phyloP scores from a whole-genome alignment of 2,797 vertebrate genomes.

The Numenius phaeopus region DNA sequence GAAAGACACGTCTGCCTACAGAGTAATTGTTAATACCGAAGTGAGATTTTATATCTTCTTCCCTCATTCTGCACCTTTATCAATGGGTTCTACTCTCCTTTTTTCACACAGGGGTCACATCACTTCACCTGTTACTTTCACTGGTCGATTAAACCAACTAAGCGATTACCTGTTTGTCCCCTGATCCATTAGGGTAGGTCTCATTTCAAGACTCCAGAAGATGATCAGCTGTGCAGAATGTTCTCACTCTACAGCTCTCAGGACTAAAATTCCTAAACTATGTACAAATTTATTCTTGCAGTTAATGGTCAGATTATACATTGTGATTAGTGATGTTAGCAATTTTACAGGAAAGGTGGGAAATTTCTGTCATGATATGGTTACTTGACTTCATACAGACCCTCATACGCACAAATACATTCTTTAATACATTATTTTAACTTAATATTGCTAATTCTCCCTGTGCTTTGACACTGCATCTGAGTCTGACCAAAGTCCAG shows the following conservation, averaged over 20 bases:
- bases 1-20: conserved; percentile 16
- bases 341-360: not conserved
- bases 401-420: not conserved
- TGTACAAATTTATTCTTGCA: not conserved
- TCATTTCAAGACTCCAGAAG: not conserved
- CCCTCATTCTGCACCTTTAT: not conserved
- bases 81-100: not conserved
- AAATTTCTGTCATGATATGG: not conserved
- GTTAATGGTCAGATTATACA: not conserved
- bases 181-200: not conserved
- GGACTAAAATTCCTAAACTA: not conserved
- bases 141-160: not conserved
- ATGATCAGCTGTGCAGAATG: not conserved
- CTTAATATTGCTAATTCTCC: not conserved
- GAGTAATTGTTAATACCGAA: not conserved
- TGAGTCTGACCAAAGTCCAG: conserved; percentile 21
- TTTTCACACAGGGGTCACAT: not conserved
- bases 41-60: conserved; percentile 6
- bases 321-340: not conserved
- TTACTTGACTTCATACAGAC: not conserved
- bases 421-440: not conserved
- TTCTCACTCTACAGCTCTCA: not conserved
- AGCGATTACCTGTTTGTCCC: not conserved
- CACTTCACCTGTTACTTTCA: not conserved
- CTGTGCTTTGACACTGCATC: not conserved